Conservation (phyloP, 2,888 invertebrate species). For the Apamea crenata region DNA sequence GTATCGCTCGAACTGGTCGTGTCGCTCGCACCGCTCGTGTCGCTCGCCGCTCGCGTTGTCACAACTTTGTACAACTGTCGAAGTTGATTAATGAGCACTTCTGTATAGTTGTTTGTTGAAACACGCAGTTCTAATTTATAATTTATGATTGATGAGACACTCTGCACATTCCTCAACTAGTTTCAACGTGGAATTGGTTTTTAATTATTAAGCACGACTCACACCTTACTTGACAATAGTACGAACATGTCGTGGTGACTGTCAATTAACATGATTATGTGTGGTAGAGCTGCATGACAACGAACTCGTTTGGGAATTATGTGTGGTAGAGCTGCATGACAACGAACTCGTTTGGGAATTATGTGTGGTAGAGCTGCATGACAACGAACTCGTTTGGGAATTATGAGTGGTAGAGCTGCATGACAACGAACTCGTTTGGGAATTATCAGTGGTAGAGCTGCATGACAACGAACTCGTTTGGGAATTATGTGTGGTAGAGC, state of each 20-base stretch:
- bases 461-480: too few relatives aligned
- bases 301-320: too few relatives aligned
- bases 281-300: neutral
- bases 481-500: neutral
- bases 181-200: conserved; percentile 8
- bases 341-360: neutral
- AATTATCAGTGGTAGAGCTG: neutral
- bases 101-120: conserved; percentile 14
- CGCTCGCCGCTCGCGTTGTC: neutral
- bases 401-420: too few relatives aligned
- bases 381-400: neutral
- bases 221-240: neutral
- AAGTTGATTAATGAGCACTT: conserved; percentile 43
- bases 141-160: conserved; percentile 47
- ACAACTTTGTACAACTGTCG: conserved; percentile 29
- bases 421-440: neutral
- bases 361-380: too few relatives aligned
- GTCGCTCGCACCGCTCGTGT: neutral
- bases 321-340: too few relatives aligned
- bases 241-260: too few relatives aligned
- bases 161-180: conserved; percentile 3
- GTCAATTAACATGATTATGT: neutral
- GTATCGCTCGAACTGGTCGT: neutral
- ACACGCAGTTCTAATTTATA: conserved; percentile 21
- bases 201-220: neutral